These are phyloP conservation scores for Prolemur simus DNA, from an alignment of 2,113 vertebrate species.

Conservation along the genomic window DNA sequence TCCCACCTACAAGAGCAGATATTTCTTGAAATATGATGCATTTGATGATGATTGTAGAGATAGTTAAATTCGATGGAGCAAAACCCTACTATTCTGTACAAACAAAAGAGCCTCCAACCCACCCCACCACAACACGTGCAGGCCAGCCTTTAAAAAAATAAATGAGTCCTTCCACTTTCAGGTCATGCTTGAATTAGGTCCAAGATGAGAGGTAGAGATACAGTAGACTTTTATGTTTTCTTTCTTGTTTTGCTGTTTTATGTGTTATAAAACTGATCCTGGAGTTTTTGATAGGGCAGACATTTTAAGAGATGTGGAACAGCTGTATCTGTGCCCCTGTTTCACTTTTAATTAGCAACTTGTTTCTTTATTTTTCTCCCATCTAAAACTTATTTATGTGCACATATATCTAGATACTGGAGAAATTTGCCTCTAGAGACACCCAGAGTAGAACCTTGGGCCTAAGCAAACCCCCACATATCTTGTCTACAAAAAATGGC, in stretches of 20 bases:
- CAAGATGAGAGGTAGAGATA: not conserved
- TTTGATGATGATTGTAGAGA: not conserved
- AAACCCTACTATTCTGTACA: not conserved
- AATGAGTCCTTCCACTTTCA: not conserved
- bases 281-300: not conserved
- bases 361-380: not conserved
- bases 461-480: not conserved
- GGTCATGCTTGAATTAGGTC: not conserved
- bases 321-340: not conserved
- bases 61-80: not conserved
- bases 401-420: not conserved
- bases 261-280: not conserved
- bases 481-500: not conserved
- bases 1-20: fast-evolving
- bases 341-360: not conserved
- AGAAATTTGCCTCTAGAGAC: not conserved
- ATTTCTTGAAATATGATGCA: not conserved
- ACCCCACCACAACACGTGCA: not conserved
- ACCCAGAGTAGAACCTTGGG: not conserved
- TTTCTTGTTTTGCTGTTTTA: not conserved
- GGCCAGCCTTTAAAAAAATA: not conserved
- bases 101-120: not conserved
- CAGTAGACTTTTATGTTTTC: not conserved
- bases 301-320: not conserved
- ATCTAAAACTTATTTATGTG: not conserved